These are phyloP conservation scores for Thyatira batis DNA, from an alignment of 2,888 invertebrate genomes.

Conservation along the genomic window DNA sequence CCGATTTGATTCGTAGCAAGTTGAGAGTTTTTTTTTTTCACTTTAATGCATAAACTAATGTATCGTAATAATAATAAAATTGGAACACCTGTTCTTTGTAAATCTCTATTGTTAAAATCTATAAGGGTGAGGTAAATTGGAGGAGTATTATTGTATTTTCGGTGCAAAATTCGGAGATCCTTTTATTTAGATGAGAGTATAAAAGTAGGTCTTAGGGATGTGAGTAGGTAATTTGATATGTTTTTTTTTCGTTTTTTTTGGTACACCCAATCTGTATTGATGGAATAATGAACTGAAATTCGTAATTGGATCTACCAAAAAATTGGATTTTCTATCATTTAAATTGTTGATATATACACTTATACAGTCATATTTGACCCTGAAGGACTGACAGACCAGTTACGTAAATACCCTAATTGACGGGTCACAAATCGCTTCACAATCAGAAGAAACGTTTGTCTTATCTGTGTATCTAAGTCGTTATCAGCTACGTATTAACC, in stretches of 20 bases:
- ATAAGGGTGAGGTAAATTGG: slow-evolving; percentile 56
- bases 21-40: slow-evolving; percentile 62
- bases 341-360: too few species aligned
- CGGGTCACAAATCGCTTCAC: too few species aligned
- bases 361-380: too few species aligned
- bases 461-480: too few species aligned
- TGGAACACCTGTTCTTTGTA: slow-evolving; percentile 73
- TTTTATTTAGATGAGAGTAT: slow-evolving; percentile 30
- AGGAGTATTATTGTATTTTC: slow-evolving; percentile 27
- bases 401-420: too few species aligned
- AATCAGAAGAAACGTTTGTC: too few species aligned
- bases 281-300: background rate
- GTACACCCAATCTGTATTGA: background rate
- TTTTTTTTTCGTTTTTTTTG: too few species aligned
- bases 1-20: slow-evolving; percentile 78
- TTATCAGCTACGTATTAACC: too few species aligned
- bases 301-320: too few species aligned
- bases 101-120: slow-evolving; percentile 68
- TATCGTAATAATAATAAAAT: slow-evolving; percentile 75
- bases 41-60: slow-evolving; percentile 75
- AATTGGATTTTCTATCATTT: too few species aligned
- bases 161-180: slow-evolving; percentile 43
- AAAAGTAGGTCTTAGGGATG: slow-evolving; percentile 12
- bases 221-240: background rate
- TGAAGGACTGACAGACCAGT: too few species aligned